These are phyloP conservation scores for Oithona nana DNA, from an alignment of 2,888 invertebrate species.

Conservation along the genomic window DNA sequence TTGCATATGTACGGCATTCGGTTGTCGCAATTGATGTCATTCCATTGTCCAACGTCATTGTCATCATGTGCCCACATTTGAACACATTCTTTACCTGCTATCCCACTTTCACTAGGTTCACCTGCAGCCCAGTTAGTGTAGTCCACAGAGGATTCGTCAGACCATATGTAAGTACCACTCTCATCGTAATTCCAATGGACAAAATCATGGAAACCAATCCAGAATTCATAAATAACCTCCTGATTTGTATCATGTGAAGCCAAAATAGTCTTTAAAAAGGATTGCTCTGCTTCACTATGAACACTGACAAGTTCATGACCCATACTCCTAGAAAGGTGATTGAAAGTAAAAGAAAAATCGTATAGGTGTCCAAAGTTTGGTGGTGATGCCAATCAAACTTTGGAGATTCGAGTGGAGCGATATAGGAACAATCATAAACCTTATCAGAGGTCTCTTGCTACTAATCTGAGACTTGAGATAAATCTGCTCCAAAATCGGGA, in stretches of 20 bases:
- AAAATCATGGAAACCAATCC: constrained; percentile 5
- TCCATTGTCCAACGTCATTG: constrained; percentile 7
- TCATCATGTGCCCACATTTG: not conserved
- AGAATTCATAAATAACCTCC: not conserved
- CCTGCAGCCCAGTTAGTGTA: constrained; percentile 3
- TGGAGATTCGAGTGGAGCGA: too few species aligned
- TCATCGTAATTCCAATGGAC: not conserved
- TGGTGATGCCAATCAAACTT: too few species aligned
- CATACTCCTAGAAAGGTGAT: too few species aligned
- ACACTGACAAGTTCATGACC: not conserved
- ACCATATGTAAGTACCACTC: not conserved
- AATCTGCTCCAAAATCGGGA: too few species aligned
- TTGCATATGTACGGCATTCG: constrained; percentile 1
- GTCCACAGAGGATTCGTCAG: not conserved
- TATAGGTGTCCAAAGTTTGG: too few species aligned
- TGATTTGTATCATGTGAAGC: not conserved
- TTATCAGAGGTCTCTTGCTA: too few species aligned
- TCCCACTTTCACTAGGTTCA: not conserved
- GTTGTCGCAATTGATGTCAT: not conserved
- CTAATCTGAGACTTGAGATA: too few species aligned
- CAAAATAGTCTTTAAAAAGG: not conserved
- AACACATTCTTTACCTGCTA: not conserved
- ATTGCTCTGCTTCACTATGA: not conserved
- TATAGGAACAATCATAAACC: too few species aligned
- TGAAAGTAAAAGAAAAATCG: too few species aligned